A percentile compares a stretch with the other conserved stretches of the same genome.
phyloP scores from a whole-genome alignment of 2,888 invertebrate genomes.

The Tetrapedia diversipes region DNA sequence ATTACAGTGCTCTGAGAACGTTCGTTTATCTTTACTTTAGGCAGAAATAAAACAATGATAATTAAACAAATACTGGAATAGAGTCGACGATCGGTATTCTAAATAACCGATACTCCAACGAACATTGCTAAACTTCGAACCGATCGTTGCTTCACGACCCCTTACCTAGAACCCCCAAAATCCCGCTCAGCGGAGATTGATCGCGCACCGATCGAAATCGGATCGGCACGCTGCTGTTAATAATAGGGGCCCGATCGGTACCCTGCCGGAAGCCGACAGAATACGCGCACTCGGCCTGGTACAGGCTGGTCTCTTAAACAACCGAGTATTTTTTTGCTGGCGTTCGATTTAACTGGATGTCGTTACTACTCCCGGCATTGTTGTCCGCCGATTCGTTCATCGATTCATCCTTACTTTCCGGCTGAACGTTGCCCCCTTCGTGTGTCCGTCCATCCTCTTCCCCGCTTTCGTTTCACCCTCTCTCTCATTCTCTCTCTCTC shows the following conservation, averaged over 20 bases:
- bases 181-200: not conserved
- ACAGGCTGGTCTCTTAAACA: constrained; percentile 61
- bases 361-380: constrained; percentile 79
- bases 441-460: not conserved
- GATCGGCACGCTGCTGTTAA: constrained; percentile 13
- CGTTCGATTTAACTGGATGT: constrained; percentile 79
- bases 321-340: constrained; percentile 62
- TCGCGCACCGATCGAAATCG: constrained; percentile 11
- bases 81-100: too few relatives aligned
- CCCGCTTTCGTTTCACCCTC: constrained; percentile 51
- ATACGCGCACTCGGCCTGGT: constrained; percentile 38
- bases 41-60: too few relatives aligned
- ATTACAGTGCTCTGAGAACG: not conserved
- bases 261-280: constrained; percentile 52
- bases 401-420: constrained; percentile 70
- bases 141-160: too few relatives aligned
- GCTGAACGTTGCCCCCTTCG: constrained; percentile 53
- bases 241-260: constrained; percentile 37
- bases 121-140: too few relatives aligned
- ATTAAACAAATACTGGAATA: too few relatives aligned
- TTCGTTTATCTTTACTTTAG: too few relatives aligned
- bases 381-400: constrained; percentile 76
- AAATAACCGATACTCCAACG: too few relatives aligned
- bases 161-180: too few relatives aligned
- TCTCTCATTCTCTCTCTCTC: not conserved